Percentiles rank a stretch among this genome's conserved stretches.
phyloP scores from a whole-genome alignment of 2,888 invertebrate genomes.

The Pherbina coryleti region DNA sequence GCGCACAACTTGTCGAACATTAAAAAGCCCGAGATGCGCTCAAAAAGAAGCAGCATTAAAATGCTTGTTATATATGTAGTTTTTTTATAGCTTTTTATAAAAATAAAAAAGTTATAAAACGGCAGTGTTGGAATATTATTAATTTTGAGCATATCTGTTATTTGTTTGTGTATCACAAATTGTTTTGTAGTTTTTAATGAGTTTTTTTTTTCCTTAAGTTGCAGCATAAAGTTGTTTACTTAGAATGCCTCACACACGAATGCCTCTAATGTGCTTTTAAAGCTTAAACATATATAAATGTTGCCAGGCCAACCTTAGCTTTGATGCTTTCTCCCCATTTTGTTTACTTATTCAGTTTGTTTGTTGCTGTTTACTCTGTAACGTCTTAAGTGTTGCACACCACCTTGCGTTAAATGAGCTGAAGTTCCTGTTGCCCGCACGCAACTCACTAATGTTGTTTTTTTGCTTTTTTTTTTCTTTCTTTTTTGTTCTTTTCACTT shows the following conservation, averaged over 20 bases:
- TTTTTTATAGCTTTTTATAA: neutral
- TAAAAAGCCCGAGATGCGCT: constrained; percentile 25
- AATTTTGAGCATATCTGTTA: neutral
- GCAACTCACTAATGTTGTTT: constrained; percentile 15
- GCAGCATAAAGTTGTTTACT: neutral
- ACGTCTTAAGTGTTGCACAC: constrained; percentile 16
- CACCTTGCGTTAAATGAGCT: constrained; percentile 35
- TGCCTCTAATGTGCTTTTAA: neutral
- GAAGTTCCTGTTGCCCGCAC: neutral
- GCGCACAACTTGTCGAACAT: constrained; percentile 51
- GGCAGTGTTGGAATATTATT: no score
- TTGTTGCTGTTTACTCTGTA: neutral
- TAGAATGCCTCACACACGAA: neutral
- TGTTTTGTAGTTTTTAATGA: neutral
- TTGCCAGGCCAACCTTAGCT: neutral
- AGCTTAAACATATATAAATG: neutral
- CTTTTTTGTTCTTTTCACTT: neutral
- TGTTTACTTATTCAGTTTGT: neutral
- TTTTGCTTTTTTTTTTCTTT: neutral
- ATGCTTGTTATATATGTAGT: constrained; percentile 12
- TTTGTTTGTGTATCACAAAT: neutral
- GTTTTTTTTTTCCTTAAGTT: no score
- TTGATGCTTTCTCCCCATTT: neutral
- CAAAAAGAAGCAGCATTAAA: neutral
- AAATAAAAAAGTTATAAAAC: neutral